Base-by-base conservation (phyloP, 2,113 vertebrate genomes). In the Thinocorus orbignyianus region DNA sequence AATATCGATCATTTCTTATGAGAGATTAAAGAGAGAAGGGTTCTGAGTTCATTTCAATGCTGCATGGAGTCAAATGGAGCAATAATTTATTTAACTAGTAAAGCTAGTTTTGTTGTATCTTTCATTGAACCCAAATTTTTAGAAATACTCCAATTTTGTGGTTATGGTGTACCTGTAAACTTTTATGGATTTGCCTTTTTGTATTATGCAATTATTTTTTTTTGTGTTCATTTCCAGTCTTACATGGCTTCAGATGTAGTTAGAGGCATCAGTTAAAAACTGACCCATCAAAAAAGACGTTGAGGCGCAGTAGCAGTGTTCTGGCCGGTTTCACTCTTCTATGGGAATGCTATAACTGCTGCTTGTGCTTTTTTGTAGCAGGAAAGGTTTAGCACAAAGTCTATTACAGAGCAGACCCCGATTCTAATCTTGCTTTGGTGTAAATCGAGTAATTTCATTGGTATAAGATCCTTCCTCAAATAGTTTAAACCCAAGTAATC, bases 1-100 rank as follows among this genome's bases (percentile, higher is more conserved):
- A 86, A 85, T 98, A 98, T 99, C 98, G 97, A 98, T 98, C 97
- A 96, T 98, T 98, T 98, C 92, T 97, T 82, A 93, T 95, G 97
- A 97, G 97, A 93, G 97, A 97, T 96, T 90, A 96, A 94, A 96
- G 93, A 97, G 95, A 97, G 94, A 65, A 96, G 96, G 95, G 94
- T 97, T 98, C 97, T 97, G 89, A 97, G 76, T 96, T 95, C 96
- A 97, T 97, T 98, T 98, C 97, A 98, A 98, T 97, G 98, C 98
- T 98, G 98, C 98, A 97, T 96, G 97, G 96, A 97, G 97, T 98
- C 96, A 74, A 97, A 95, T 93, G 97, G 96, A 98, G 98, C 98
- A 99, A 99, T 97, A 97, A 97, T 92, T 92, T 95, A 86, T 92
- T 92, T 94, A 82, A 57, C 92, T 93, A 82, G 91, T 49, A 74